These are phyloP conservation scores for Planiliza haematocheilus DNA, from an alignment of 2,113 vertebrate genomes.

Conservation along the genomic window DNA sequence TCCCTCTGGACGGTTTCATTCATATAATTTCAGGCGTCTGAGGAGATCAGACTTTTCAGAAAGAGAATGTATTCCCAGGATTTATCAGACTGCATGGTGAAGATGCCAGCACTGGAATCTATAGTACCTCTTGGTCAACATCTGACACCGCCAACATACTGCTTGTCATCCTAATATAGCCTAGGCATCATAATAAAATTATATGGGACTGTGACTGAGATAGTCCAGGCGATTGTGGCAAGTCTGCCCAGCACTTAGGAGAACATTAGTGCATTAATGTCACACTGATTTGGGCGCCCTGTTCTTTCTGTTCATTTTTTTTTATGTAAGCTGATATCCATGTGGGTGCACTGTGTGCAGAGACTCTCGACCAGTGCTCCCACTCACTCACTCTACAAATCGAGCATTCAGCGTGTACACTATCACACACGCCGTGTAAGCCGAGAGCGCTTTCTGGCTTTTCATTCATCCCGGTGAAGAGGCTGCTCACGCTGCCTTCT, in stretches of 20 bases:
- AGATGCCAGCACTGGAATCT: background rate
- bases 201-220: background rate
- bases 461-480: constrained; percentile 67
- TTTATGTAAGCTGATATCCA: constrained; percentile 60
- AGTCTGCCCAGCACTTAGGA: background rate
- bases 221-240: background rate
- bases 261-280: background rate
- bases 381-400: constrained; percentile 50
- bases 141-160: background rate
- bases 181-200: background rate
- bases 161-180: background rate
- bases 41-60: background rate
- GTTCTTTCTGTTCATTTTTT: constrained; percentile 13
- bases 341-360: constrained; percentile 51
- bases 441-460: constrained; percentile 48
- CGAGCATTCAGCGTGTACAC: constrained; percentile 44
- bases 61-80: no score
- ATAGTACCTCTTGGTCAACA: background rate
- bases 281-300: background rate
- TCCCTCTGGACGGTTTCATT: background rate
- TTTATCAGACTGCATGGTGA: background rate
- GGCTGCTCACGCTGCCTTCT: constrained; percentile 53
- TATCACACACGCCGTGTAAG: constrained; percentile 36
- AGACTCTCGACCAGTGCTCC: constrained; percentile 71
- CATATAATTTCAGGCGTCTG: background rate